Evolutionary conservation across 35 echinoderm and acorn worm genomes (phyloP), one percentile per base, ranked within the genome.

Genomic region (Lytechinus pictus): DNA sequence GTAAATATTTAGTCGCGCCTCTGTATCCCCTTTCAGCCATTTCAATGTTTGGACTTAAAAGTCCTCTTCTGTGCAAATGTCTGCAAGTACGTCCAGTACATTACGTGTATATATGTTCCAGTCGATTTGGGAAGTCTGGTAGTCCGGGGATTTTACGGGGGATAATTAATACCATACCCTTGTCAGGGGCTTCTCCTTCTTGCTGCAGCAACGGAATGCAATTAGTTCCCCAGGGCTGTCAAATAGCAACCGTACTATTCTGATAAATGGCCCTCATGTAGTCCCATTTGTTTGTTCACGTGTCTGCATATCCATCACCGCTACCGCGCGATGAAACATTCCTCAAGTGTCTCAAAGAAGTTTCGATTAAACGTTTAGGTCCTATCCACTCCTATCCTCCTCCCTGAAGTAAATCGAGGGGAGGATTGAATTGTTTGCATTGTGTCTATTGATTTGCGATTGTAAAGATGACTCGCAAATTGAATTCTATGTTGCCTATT

Each of bases 221-320:
- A 90, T 90, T 90, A 90, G 88, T 90, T 90, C 88, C 28, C 52
- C 10, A 27, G 9, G 27, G 27, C 88, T 90, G 88, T 90, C 88
- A 90, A 90, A 90, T 90, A 90, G 88, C 29, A 90, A 90, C 88
- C 29, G 8, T 44, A 33, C 29, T 54, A 90, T 90, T 90, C 88
- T 90, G 88, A 90, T 90, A 90, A 90, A 90, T 54, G 88, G 52
- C n/a, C 88, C 52, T 90, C 52, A 90, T 90, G 52, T 27, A 54
- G 88, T 90, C 88, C 88, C 88, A 90, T 44, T 52, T 90, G 52
- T 90, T 90, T 90, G 88, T 54, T 90, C 88, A 90, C 88, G 88
- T 54, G 88, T 54, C 52, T 44, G 88, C 28, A 51, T 44, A 90
- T 90, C 88, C 88, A 90, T 90, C 88, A 90, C 52, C n/a, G 66